Evolutionary conservation across 1,140 invertebrate species (phyloP).

Genomic region (Contarinia nasturtii): DNA sequence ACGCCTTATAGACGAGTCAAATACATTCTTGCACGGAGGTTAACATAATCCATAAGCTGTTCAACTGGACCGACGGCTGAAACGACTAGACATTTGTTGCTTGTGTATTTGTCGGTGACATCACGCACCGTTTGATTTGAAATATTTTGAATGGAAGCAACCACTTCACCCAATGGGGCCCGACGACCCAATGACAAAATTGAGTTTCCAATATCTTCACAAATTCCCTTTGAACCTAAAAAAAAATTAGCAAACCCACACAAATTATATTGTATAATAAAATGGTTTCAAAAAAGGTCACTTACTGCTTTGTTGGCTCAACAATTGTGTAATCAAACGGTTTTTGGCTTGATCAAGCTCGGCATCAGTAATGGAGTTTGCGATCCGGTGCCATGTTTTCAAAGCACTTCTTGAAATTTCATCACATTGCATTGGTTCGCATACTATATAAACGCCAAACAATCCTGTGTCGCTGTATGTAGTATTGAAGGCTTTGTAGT

Average conservation of each 20-base stretch:
- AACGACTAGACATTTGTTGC: constrained; percentile 80
- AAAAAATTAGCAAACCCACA: too few relatives aligned
- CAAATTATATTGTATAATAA: neutral
- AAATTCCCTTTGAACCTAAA: constrained; percentile 73
- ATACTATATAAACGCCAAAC: constrained; percentile 94
- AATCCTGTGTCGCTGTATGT: constrained; percentile 99
- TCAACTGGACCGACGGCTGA: constrained; percentile 87
- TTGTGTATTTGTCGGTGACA: constrained; percentile 84
- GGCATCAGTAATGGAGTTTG: constrained; percentile 72
- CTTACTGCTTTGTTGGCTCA: constrained; percentile 84
- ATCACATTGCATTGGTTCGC: constrained; percentile 59
- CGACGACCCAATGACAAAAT: constrained; percentile 92
- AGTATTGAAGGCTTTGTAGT: constrained; percentile 97
- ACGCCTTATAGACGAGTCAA: constrained; percentile 21
- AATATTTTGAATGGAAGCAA: constrained; percentile 80
- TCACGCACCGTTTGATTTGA: constrained; percentile 64
- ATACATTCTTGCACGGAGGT: constrained; percentile 71
- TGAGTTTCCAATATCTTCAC: constrained; percentile 95
- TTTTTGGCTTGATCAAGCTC: constrained; percentile 94
- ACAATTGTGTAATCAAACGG: constrained; percentile 88
- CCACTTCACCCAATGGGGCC: constrained; percentile 86
- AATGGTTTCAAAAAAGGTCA: neutral
- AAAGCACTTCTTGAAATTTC: constrained; percentile 64
- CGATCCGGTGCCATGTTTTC: constrained; percentile 85
- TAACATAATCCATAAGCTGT: constrained; percentile 75